Percentiles rank a stretch among this genome's conserved stretches.
These are phyloP conservation scores for Drosophila sturtevanti DNA, from an alignment of 1,140 invertebrate genomes.

Conservation along the genomic window DNA sequence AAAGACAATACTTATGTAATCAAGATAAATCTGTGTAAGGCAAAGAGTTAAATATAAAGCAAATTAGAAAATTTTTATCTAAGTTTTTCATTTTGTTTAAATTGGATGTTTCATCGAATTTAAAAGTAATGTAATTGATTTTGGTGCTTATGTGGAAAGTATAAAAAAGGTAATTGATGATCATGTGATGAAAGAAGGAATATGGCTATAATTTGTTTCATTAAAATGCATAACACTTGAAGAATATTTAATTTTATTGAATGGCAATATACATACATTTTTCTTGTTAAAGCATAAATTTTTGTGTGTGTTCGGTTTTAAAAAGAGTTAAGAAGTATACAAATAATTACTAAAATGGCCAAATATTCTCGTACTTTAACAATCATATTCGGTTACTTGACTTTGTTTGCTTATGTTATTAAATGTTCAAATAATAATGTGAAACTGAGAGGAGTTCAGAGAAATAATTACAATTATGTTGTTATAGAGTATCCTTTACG, in stretches of 20 bases:
- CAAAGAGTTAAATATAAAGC: not conserved
- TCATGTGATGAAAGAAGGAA: no score
- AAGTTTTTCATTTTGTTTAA: not conserved
- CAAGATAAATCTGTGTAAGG: not conserved
- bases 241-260: not conserved
- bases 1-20: not conserved
- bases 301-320: not conserved
- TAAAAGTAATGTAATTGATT: no score
- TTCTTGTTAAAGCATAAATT: not conserved
- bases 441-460: not conserved
- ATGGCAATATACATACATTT: conserved; percentile 4
- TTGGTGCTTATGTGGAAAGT: no score
- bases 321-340: not conserved
- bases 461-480: not conserved
- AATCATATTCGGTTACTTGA: not conserved
- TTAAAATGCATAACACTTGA: not conserved
- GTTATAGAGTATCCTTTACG: no score
- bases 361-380: not conserved
- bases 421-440: not conserved
- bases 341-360: not conserved
- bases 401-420: not conserved
- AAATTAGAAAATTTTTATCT: not conserved
- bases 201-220: no score
- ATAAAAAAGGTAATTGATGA: no score
- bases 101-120: no score